These are phyloP conservation scores for Gallinago paraguaiae DNA, from an alignment of 2,113 vertebrate species.

Conservation along the genomic window DNA sequence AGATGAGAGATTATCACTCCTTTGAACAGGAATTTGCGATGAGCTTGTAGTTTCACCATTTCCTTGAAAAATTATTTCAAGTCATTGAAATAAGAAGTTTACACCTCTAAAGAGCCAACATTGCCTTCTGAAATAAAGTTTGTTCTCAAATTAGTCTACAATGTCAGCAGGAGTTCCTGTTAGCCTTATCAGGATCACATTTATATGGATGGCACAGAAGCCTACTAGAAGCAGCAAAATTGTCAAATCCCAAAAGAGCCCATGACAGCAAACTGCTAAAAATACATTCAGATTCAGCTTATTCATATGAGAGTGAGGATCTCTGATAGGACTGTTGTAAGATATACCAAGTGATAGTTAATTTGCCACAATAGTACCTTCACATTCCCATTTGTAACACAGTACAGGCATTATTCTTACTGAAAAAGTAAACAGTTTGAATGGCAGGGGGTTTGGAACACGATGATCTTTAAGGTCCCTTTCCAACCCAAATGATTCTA, in stretches of 20 bases:
- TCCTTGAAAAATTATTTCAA: neutral
- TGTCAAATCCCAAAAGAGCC: neutral
- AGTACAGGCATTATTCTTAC: neutral
- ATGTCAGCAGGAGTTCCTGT: neutral
- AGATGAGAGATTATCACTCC: neutral
- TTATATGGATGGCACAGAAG: neutral
- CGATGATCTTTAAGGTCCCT: too few relatives aligned
- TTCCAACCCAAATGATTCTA: too few relatives aligned
- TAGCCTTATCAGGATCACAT: neutral
- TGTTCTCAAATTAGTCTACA: neutral
- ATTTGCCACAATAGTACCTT: neutral
- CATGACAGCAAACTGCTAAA: neutral
- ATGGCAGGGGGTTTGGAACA: too few relatives aligned
- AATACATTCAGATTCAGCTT: neutral
- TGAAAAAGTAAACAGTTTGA: neutral
- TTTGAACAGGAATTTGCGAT: neutral
- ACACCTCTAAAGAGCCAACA: neutral
- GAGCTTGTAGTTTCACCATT: neutral
- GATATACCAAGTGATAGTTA: neutral
- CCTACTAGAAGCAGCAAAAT: neutral
- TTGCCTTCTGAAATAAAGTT: neutral
- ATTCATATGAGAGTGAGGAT: neutral
- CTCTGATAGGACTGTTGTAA: neutral
- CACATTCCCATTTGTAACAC: neutral
- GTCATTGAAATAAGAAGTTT: neutral